Evolutionary conservation across 2,113 vertebrate species (phyloP), one percentile per base, ranked within the genome.

Genomic region (Gnathonemus longibarbis): DNA sequence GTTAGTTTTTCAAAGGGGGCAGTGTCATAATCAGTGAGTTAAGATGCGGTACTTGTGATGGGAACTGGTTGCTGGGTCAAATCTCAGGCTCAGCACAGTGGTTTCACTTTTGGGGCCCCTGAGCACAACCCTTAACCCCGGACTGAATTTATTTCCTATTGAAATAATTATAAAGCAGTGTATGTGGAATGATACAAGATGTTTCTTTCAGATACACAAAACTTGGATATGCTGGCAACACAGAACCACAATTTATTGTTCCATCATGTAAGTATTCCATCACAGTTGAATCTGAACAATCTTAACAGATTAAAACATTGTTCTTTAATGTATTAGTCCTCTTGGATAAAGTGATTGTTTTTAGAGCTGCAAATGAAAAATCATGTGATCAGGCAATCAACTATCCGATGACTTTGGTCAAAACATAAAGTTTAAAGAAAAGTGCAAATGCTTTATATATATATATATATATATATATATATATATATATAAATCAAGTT

Each of bases 161-260:
- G 21, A 66, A 66, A 35, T 74, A 13, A 74, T 74, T 74, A 74
- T 31, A 52, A 52, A 85, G 11, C 24, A 85, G 42, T 53, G 50
- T 11, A 52, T 87, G 50, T 31, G 13, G 24, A 35, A 48, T 24
- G 15, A 87, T 39, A 19, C 85, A 50, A 87, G 48, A 80, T 96
- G 50, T 58, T 46, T 45, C 24, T 84, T 95, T 8, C 93, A 99
- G 98, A 89, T 99, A 99, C 93, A 99, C 98, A 91, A 99, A 99
- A 94, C 94, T 99, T 15, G 98, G 98, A 88, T 99, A 99, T 96
- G 98, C 98, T 53, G 98, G 98, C 93, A 99, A 99, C 94, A 99
- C 98, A 88, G 98, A 99, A 87, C 98, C 98, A 87, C 98, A 99
- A 95, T 99, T 99, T 95, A 99, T 99, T 93, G 97, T 99, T 94